These are phyloP conservation scores for Xiphorhynchus elegans DNA, from an alignment of 2,113 vertebrate species.

Conservation along the genomic window DNA sequence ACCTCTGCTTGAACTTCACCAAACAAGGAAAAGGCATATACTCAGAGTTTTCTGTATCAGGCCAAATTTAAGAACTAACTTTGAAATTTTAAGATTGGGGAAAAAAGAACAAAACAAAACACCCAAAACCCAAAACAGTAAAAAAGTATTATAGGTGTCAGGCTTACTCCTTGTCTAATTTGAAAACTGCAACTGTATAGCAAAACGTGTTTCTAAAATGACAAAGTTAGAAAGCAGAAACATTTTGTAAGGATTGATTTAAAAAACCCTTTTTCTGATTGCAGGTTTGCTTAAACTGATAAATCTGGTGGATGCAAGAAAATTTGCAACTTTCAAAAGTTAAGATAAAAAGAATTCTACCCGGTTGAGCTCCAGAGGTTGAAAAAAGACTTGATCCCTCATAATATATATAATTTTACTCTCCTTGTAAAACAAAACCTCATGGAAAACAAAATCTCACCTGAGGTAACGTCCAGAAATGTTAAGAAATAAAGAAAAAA, in stretches of 20 bases:
- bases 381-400: not conserved
- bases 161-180: not conserved
- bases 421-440: not conserved
- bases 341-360: not conserved
- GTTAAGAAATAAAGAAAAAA: not conserved
- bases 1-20: constrained; percentile 10
- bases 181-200: not conserved
- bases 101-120: not conserved
- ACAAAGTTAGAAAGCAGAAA: not conserved
- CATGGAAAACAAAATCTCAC: not conserved
- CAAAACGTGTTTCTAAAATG: not conserved
- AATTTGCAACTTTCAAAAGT: not conserved
- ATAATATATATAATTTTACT: not conserved
- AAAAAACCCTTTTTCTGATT: not conserved
- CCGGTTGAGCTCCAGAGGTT: not conserved
- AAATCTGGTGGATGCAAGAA: not conserved
- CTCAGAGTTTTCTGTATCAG: not conserved
- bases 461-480: not conserved
- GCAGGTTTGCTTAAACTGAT: not conserved
- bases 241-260: not conserved
- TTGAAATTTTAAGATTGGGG: not conserved
- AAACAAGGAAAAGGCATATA: not conserved
- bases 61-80: not conserved
- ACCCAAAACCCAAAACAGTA: not conserved
- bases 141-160: not conserved